A percentile compares a stretch with the other conserved stretches of the same genome.
Conservation (phyloP, 2,888 invertebrate species). For the Antitype chi region DNA sequence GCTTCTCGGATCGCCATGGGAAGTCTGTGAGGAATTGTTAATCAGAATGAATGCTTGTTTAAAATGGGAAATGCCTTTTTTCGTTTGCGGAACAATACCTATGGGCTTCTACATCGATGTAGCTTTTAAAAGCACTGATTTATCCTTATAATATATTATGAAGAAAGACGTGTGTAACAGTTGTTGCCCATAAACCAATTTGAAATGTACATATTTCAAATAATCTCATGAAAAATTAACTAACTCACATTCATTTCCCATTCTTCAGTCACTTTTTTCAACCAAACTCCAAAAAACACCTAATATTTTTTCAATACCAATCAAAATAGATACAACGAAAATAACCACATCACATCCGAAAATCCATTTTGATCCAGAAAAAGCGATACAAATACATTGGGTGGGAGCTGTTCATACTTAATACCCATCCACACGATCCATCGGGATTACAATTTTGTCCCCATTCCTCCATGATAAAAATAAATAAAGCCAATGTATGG, state of each 20-base stretch:
- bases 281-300: not conserved
- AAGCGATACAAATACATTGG: conserved; percentile 56
- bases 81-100: conserved; percentile 8
- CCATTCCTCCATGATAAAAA: conserved; percentile 55
- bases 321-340: conserved; percentile 38
- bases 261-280: not conserved
- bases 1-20: conserved; percentile 15
- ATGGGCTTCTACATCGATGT: not conserved
- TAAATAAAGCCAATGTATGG: conserved; percentile 60
- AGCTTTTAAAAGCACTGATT: not conserved
- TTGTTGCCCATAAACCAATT: not conserved
- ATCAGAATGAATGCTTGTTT: conserved; percentile 6
- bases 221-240: not conserved
- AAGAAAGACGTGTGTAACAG: not conserved
- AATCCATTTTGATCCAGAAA: conserved; percentile 62
- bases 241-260: not conserved
- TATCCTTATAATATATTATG: not conserved
- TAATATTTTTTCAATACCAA: conserved; percentile 38
- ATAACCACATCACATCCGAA: conserved; percentile 51
- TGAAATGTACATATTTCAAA: not conserved
- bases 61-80: conserved; percentile 9
- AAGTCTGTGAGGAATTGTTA: conserved; percentile 16
- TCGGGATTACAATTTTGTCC: conserved; percentile 61
- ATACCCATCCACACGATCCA: conserved; percentile 58
- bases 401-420: conserved; percentile 45